Conservation (phyloP, 2,113 vertebrate species). For the Sinocyclocheilus grahami region DNA sequence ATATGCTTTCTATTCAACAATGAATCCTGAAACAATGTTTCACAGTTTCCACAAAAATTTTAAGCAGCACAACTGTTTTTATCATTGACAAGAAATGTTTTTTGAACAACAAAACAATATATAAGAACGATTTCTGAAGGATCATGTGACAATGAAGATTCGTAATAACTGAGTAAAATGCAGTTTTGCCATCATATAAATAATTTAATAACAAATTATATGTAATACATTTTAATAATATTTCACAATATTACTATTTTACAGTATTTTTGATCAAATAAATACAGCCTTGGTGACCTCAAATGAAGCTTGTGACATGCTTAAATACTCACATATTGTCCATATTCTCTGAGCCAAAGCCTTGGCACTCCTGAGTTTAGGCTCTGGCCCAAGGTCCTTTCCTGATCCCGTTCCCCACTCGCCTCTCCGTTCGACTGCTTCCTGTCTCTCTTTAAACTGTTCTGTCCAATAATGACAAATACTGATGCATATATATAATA, state of each 20-base stretch:
- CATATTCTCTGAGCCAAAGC: background rate
- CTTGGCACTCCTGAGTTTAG: background rate
- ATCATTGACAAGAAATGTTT: background rate
- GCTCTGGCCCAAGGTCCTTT: background rate
- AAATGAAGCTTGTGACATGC: conserved; percentile 57
- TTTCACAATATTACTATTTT: background rate
- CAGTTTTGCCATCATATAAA: background rate
- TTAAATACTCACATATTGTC: conserved; percentile 12
- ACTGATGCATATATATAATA: background rate
- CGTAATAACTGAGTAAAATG: background rate
- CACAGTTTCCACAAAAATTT: background rate
- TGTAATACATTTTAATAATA: background rate
- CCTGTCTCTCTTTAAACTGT: background rate
- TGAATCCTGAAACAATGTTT: too few relatives aligned
- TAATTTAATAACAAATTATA: background rate
- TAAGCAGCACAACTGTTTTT: background rate
- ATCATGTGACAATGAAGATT: background rate
- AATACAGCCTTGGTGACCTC: conserved; percentile 53
- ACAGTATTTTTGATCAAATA: too few relatives aligned
- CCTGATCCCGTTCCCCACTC: background rate
- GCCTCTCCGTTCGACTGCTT: background rate
- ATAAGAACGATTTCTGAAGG: background rate
- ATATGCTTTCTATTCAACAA: too few relatives aligned
- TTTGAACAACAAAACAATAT: background rate
- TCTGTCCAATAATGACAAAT: background rate